Base-by-base conservation (phyloP, 2,113 vertebrate species). In the Pollachius pollachius region DNA sequence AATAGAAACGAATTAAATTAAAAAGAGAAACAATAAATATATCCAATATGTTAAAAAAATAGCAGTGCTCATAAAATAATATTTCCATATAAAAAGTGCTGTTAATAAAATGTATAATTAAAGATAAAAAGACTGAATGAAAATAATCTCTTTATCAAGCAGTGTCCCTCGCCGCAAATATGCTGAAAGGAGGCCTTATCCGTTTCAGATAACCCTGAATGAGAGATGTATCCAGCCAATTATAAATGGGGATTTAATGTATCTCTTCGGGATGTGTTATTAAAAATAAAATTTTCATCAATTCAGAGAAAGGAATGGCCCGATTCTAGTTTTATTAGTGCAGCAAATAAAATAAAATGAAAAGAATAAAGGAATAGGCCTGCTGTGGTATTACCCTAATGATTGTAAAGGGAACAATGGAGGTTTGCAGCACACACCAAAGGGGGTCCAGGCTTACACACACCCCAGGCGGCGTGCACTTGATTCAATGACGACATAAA, bases 111-210 rank as follows among this genome's bases (percentile, higher is more conserved):
- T 73, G 71, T 77, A 64, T 89, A 91, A 91, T 90, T 83, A 91
- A 90, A 91, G 90, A 91, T 91, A 81, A 84, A 85, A 78, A 83
- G 88, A 90, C 90, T 86, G 73, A 82, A 81, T 70, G 67, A 83
- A 82, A 82, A 75, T 68, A 57, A 57, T 4, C 0, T 72, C 73
- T 75, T 84, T 84, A 89, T 90, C 86, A 84, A 71, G 79, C 76
- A 88, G 79, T 84, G 81, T 87, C 76, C 84, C 82, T 86, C 77
- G 71, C 71, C 34, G 70, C 74, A 84, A 86, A 89, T 87, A 73
- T 75, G 85, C 76, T 85, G 71, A 85, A 80, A 82, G 76, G 79
- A 83, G 83, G 65, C 68, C 19, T 71, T 81, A 75, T 89, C 86
- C 82, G 72, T 54, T 68, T 68, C 65, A 69, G 88, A 89, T 88